A percentile compares a stretch with the other conserved stretches of the same genome.
Evolutionary conservation across 2,888 invertebrate genomes (phyloP).

Genomic region (Molanna angustata): DNA sequence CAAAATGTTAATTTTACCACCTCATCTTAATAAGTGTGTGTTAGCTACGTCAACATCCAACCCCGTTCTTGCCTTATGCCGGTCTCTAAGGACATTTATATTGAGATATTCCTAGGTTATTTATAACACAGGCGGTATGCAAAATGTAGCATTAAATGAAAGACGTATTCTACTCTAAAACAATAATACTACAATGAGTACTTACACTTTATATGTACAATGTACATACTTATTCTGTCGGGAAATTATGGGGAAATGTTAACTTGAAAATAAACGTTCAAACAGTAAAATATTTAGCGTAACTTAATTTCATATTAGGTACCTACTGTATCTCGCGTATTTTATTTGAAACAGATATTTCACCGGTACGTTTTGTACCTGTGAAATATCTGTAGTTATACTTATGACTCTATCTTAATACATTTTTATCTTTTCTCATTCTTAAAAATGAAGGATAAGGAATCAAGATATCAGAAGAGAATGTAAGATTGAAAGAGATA

Average conservation of each 20-base stretch:
- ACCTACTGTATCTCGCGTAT: background rate
- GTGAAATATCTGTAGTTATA: too few relatives aligned
- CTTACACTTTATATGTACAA: too few relatives aligned
- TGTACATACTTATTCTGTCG: too few relatives aligned
- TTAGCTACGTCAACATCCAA: conserved; percentile 7
- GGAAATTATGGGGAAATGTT: too few relatives aligned
- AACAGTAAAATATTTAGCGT: too few relatives aligned
- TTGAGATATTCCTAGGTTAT: conserved; percentile 11
- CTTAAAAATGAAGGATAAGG: background rate
- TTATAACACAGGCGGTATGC: conserved; percentile 11
- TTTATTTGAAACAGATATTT: background rate
- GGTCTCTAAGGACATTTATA: conserved; percentile 3
- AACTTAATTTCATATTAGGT: too few relatives aligned
- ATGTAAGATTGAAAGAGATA: too few relatives aligned
- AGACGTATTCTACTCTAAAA: background rate
- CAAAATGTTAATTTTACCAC: conserved; percentile 29
- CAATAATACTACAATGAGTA: too few relatives aligned
- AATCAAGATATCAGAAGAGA: too few relatives aligned
- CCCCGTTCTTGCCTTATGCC: background rate
- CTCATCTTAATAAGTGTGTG: conserved; percentile 16
- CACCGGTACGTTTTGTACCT: background rate
- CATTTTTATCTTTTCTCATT: too few relatives aligned
- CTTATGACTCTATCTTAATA: too few relatives aligned
- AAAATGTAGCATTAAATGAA: conserved; percentile 2
- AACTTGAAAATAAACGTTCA: too few relatives aligned